These are phyloP conservation scores for Aphrocallistes beatrix DNA, from an alignment of 37 sponge, comb jelly and placozoan species.

Conservation along the genomic window DNA sequence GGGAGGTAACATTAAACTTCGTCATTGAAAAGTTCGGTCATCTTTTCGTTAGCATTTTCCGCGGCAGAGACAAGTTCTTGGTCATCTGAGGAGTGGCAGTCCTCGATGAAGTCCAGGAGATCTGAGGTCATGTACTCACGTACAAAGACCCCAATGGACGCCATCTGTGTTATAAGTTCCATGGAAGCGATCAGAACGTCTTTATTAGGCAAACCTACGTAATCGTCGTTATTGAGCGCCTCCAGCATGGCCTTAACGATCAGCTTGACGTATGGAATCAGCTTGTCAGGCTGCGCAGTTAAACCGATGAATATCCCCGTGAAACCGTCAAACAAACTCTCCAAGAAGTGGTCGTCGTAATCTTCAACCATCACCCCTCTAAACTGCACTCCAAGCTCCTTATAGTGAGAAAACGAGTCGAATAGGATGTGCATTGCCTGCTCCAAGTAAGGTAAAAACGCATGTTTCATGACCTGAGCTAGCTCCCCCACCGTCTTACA, in stretches of 20 bases:
- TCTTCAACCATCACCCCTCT: conserved; percentile 3
- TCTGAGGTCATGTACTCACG: neutral
- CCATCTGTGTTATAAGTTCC: neutral
- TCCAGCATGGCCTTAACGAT: neutral
- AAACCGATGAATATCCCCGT: neutral
- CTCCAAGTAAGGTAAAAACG: neutral
- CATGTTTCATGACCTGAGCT: neutral
- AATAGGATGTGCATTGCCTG: neutral
- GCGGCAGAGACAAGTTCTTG: neutral
- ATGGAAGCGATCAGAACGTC: conserved; percentile 6
- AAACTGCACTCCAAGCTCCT: conserved; percentile 3
- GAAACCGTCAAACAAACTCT: conserved; percentile 6
- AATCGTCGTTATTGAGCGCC: neutral
- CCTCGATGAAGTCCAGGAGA: neutral
- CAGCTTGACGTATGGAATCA: neutral
- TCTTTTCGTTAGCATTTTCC: neutral
- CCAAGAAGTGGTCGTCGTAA: neutral
- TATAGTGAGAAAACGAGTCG: neutral
- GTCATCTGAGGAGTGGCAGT: neutral
- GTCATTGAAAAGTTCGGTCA: neutral
- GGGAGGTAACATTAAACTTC: neutral
- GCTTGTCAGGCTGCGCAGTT: neutral
- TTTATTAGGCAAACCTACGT: neutral
- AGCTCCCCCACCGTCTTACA: neutral
- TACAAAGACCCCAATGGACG: neutral